Evolutionary conservation across 2,113 vertebrate genomes (phyloP).

Genomic region (Psophia crepitans): DNA sequence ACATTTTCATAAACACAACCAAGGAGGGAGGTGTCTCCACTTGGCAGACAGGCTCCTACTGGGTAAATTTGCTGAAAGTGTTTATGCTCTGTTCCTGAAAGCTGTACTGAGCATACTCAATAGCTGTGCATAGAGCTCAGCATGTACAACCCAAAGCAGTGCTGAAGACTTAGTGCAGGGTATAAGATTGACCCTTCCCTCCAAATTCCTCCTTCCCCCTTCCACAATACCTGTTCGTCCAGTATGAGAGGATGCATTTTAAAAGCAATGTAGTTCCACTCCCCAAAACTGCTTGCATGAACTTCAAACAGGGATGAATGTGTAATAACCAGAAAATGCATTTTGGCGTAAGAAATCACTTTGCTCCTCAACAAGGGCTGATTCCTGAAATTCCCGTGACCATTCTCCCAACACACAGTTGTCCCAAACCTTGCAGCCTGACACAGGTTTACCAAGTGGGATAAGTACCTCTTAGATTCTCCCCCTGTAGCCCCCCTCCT

Average conservation of each 20-base stretch:
- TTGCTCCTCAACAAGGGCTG: not conserved
- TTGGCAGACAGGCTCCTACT: conserved; percentile 17
- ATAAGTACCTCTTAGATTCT: not conserved
- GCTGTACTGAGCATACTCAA: not conserved
- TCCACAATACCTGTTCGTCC: not conserved
- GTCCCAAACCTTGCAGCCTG: not conserved
- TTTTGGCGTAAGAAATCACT: not conserved
- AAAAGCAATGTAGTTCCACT: not conserved
- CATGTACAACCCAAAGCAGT: not conserved
- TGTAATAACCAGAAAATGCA: not conserved
- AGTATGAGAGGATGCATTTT: not conserved
- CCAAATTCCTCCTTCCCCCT: not conserved
- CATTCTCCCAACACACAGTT: not conserved
- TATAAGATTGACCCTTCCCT: not conserved
- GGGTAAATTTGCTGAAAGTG: not conserved
- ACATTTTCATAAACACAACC: conserved; percentile 5
- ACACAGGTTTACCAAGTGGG: not conserved
- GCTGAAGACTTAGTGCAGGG: not conserved
- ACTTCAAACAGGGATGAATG: not conserved
- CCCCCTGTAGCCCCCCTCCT: not conserved
- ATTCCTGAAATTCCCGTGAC: not conserved
- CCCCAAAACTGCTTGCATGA: not conserved
- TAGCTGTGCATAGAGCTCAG: not conserved
- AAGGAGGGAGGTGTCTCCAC: not conserved
- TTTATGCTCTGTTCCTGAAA: not conserved